These are phyloP conservation scores for Laspeyria flexula DNA, from an alignment of 2,888 invertebrate species.

Conservation along the genomic window DNA sequence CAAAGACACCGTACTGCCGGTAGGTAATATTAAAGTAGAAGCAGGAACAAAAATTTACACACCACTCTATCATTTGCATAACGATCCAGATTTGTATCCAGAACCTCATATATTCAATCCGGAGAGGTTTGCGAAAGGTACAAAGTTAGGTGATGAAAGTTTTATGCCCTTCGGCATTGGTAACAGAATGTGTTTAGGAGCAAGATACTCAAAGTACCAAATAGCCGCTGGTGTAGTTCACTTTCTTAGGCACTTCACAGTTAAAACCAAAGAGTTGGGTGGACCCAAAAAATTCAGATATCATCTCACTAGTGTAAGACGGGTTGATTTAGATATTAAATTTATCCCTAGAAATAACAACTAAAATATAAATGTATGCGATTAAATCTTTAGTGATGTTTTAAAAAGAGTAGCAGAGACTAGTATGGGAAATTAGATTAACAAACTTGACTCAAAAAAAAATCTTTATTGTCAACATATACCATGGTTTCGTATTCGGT, in stretches of 20 bases:
- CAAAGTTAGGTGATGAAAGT: neutral
- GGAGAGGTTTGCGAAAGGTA: neutral
- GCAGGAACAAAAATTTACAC: slow-evolving; percentile 55
- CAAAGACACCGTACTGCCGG: slow-evolving; percentile 58
- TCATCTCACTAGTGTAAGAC: too few relatives aligned
- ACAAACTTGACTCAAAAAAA: too few relatives aligned
- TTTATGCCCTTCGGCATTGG: neutral
- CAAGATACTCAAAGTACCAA: neutral
- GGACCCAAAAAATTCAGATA: too few relatives aligned
- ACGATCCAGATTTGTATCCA: neutral
- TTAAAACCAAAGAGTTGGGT: too few relatives aligned
- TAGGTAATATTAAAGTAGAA: slow-evolving; percentile 62
- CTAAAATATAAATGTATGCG: too few relatives aligned
- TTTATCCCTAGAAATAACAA: too few relatives aligned
- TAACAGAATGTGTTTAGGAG: neutral
- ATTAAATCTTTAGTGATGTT: too few relatives aligned
- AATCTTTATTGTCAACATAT: too few relatives aligned
- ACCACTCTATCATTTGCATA: neutral
- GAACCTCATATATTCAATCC: neutral
- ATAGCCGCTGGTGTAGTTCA: neutral
- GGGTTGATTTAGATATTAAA: too few relatives aligned
- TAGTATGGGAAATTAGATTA: too few relatives aligned
- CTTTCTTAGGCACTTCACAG: neutral
- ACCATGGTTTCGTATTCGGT: too few relatives aligned
- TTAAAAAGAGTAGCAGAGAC: too few relatives aligned